A percentile compares a stretch with the other conserved stretches of the same genome.
Evolutionary conservation across 2,888 invertebrate species (phyloP).

Genomic region (Thecocarcelia acutangulata): DNA sequence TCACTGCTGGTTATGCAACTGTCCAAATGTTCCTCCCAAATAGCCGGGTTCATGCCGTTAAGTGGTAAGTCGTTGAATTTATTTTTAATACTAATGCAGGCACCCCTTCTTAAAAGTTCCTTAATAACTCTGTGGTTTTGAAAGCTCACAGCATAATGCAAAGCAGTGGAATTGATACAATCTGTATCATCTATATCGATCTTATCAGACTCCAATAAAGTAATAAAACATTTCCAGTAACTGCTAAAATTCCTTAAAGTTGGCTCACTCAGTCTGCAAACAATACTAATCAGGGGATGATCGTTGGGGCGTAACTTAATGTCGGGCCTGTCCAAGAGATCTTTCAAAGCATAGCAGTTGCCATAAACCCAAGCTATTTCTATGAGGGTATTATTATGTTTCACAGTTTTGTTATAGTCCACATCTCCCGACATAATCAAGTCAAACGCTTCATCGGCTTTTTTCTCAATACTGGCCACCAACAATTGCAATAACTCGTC

Average conservation of each 20-base stretch:
- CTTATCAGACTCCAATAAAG: conserved; percentile 83
- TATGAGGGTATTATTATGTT: conserved; percentile 81
- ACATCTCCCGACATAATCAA: conserved; percentile 83
- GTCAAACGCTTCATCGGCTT: conserved; percentile 83
- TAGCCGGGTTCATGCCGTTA: conserved; percentile 86
- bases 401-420: conserved; percentile 80
- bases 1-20: conserved; percentile 87
- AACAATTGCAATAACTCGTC: conserved; percentile 75
- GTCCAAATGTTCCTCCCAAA: conserved; percentile 87
- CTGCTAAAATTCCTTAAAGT: conserved; percentile 82
- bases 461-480: conserved; percentile 82
- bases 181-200: conserved; percentile 85
- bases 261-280: conserved; percentile 83
- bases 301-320: conserved; percentile 82
- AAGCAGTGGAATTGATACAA: conserved; percentile 85
- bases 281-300: conserved; percentile 83
- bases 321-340: conserved; percentile 80
- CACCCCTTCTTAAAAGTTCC: conserved; percentile 86
- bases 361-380: conserved; percentile 85
- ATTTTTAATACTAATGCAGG: conserved; percentile 87
- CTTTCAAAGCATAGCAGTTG: conserved; percentile 76
- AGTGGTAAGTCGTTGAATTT: conserved; percentile 86
- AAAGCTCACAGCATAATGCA: conserved; percentile 89
- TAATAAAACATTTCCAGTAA: conserved; percentile 84
- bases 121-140: conserved; percentile 85